Conservation (phyloP, 2,113 vertebrate species). For the Delphinapterus leucas region DNA sequence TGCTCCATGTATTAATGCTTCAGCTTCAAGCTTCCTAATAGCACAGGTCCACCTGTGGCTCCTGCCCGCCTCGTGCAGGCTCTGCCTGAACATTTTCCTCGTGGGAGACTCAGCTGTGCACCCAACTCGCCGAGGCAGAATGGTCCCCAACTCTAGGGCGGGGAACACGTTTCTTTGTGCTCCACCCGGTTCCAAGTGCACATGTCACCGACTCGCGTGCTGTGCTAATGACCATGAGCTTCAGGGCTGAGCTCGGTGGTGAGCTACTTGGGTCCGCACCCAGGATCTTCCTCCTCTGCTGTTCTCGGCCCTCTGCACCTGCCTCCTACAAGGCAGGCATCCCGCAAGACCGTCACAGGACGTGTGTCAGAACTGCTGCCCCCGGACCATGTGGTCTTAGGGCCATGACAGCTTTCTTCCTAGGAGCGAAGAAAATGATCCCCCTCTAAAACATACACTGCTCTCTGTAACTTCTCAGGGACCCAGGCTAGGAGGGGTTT, state of each 20-base stretch:
- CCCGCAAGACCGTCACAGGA: background rate
- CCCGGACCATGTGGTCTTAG: background rate
- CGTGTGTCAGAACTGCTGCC: rapidly evolving
- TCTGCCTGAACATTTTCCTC: background rate
- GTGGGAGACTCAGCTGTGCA: rapidly evolving
- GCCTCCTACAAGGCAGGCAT: background rate
- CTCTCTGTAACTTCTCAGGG: background rate
- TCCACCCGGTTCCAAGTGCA: rapidly evolving
- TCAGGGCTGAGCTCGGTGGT: background rate
- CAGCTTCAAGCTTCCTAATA: background rate
- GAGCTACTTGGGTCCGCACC: rapidly evolving
- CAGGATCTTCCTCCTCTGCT: too few relatives aligned
- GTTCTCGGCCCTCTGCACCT: background rate
- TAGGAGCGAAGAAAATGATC: background rate
- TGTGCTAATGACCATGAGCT: background rate
- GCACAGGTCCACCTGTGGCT: background rate
- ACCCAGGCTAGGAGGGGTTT: background rate
- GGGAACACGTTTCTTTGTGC: background rate
- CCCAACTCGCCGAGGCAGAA: background rate
- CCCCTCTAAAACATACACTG: background rate
- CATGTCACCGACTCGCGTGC: rapidly evolving
- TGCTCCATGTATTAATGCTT: rapidly evolving
- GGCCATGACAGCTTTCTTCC: background rate
- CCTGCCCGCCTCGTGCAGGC: rapidly evolving
- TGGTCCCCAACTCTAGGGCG: rapidly evolving